Conservation (phyloP, 1,140 invertebrate species). For the Caerostris darwini region DNA sequence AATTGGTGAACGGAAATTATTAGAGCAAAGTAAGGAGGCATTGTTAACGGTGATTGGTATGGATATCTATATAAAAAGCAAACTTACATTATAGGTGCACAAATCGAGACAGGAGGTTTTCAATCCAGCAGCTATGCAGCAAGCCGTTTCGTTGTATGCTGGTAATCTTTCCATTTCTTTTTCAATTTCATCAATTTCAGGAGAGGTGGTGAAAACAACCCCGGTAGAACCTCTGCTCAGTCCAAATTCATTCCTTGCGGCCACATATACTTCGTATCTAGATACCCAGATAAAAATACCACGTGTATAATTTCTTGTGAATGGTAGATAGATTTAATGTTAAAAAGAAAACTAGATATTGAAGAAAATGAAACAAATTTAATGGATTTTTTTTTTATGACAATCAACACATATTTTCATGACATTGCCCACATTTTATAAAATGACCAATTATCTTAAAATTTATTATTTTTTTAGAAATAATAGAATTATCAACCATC, state of each 20-base stretch:
- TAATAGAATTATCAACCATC: too few relatives aligned
- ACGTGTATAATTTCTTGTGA: too few relatives aligned
- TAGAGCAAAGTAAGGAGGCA: background rate
- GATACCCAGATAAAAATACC: background rate
- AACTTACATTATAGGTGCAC: slow-evolving; percentile 87
- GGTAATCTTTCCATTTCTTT: slow-evolving; percentile 78
- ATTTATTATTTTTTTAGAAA: too few relatives aligned
- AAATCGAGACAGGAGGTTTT: slow-evolving; percentile 89
- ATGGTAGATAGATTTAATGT: too few relatives aligned
- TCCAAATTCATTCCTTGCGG: slow-evolving; percentile 90
- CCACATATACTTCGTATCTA: slow-evolving; percentile 90
- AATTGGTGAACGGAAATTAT: background rate
- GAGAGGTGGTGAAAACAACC: slow-evolving; percentile 86
- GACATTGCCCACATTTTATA: too few relatives aligned
- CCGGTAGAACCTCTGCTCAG: slow-evolving; percentile 88
- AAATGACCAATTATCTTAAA: too few relatives aligned
- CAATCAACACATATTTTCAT: too few relatives aligned
- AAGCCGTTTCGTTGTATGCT: slow-evolving; percentile 89
- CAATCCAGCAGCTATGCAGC: slow-evolving; percentile 88
- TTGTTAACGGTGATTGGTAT: background rate
- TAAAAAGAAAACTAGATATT: too few relatives aligned
- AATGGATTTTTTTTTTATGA: too few relatives aligned
- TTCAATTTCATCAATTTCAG: slow-evolving; percentile 17
- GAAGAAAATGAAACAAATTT: too few relatives aligned
- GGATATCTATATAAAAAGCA: background rate